Base-by-base conservation (phyloP, 2,888 invertebrate species). In the Trilocha varians region DNA sequence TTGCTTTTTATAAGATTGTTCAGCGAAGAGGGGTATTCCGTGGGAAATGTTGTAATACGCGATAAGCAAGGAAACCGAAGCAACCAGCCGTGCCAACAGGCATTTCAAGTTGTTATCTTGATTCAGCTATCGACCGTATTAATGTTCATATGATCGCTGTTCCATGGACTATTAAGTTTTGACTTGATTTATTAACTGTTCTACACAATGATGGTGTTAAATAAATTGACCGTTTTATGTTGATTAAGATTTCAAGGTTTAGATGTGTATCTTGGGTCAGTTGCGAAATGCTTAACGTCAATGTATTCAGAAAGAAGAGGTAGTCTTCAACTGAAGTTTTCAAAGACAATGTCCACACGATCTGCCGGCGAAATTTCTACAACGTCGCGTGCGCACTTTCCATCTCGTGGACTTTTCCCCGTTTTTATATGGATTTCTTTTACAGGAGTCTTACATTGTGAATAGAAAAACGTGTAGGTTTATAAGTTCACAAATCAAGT, bases 321-420 rank as follows among this genome's bases (percentile, higher is more conserved):
- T 38, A 16, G 38, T 17, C 13, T 18, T 34, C 2, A n/a, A n/a
- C 5, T 9, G 34, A 34, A 34, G 8, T 6, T 34, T n/a, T 34
- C 9, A 3, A 34, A 11, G 6, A 6, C 6, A 14, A 34, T 9
- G 13, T 14, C 34, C 65, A 67, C 61, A 65, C 64, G 55, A 56
- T 47, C 15, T 34, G 42, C 53, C 48, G 36, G 71, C 68, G 72
- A 69, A 75, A 74, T 63, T 62, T 55, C 42, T 41, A 35, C 48
- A 43, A 17, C 48, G 53, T 69, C 55, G 72, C 75, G 70, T 74
- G 79, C 59, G 50, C 62, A 78, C 78, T 78, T 78, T 79, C 78
- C 76, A 73, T 79, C 78, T 79, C 76, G 63, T 58, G 65, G 59
- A 51, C 54, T 57, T 59, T 60, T 62, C 59, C 61, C 55, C 44